Base-by-base conservation (phyloP, 2,888 invertebrate genomes). In the Trypoxylon attenuatum region DNA sequence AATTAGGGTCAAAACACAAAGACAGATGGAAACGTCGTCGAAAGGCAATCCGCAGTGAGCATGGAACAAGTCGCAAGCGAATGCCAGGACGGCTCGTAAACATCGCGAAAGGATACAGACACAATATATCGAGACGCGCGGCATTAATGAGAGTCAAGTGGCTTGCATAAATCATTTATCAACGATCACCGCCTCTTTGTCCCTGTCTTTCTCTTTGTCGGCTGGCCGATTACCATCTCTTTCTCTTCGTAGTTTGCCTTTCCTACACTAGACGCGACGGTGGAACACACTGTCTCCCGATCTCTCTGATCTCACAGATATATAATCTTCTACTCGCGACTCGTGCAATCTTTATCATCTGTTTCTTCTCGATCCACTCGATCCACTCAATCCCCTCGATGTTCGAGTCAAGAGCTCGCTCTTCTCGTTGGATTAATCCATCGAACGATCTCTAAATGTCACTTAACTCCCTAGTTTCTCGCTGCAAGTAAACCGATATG, bases 81-180 rank as follows among this genome's bases (percentile, higher is more conserved):
- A 41, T 52, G 29, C 27, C 42, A 19, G 27, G 52, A 49, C 38
- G 43, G 55, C 66, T 68, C 58, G 68, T 66, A 53, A 58, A 63
- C 27, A 60, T 57, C 53, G 53, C 49, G 53, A 50, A 65, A 54
- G 59, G 57, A 50, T 61, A 67, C 29, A 56, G 69, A 64, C 62
- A 63, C 67, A 55, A 69, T 62, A 53, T 73, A 76, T 69, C 59
- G 76, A 60, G 54, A 65, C 59, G 51, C 62, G 27, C 50, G 46
- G 53, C 60, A 76, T 80, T 77, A 77, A 79, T 71, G 62, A 79
- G 68, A 76, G 70, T 73, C 73, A 76, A 78, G 73, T 78, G 71
- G 69, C 50, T 63, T 69, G 73, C 72, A 80, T 80, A 80, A 81
- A 81, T 80, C 78, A 80, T 75, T 77, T 77, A 77, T 80, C 78